Evolutionary conservation across 1,140 invertebrate species (phyloP).

Genomic region (Achatina immaculata): DNA sequence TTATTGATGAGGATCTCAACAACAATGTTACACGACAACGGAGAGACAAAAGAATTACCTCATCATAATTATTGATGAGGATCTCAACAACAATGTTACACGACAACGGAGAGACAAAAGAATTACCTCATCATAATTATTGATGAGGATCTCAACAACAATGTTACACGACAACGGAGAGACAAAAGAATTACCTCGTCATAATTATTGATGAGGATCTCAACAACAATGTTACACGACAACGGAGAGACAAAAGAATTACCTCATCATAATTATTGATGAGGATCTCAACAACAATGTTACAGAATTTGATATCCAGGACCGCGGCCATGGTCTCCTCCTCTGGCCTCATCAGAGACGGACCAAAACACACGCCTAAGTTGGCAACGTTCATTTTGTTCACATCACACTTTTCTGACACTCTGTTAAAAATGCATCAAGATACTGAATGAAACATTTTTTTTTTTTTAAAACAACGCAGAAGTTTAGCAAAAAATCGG

Average conservation of each 20-base stretch:
- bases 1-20: slow-evolving; percentile 96
- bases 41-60: too few species aligned
- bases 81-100: too few species aligned
- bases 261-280: slow-evolving; percentile 92
- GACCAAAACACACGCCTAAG: slow-evolving; percentile 96
- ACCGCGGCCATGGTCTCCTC: slow-evolving; percentile 97
- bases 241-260: too few species aligned
- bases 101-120: too few species aligned
- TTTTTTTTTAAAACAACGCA: too few species aligned
- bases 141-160: slow-evolving; percentile 93
- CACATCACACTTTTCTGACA: slow-evolving; percentile 86
- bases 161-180: slow-evolving; percentile 99
- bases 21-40: too few species aligned
- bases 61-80: slow-evolving; percentile 91
- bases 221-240: too few species aligned
- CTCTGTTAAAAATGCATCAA: slow-evolving; percentile 71
- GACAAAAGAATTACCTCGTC: slow-evolving; percentile 83
- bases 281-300: slow-evolving; percentile 94
- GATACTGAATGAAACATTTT: background rate
- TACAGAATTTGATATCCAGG: slow-evolving; percentile 98
- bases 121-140: slow-evolving; percentile 87
- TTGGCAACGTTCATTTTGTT: slow-evolving; percentile 98
- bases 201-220: slow-evolving; percentile 94
- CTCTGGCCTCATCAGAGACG: slow-evolving; percentile 91
- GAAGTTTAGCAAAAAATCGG: too few species aligned